Percentiles rank a stretch among this genome's conserved stretches.
Evolutionary conservation across 1,140 invertebrate species (phyloP).

Genomic region (Zaprionus camerounensis): DNA sequence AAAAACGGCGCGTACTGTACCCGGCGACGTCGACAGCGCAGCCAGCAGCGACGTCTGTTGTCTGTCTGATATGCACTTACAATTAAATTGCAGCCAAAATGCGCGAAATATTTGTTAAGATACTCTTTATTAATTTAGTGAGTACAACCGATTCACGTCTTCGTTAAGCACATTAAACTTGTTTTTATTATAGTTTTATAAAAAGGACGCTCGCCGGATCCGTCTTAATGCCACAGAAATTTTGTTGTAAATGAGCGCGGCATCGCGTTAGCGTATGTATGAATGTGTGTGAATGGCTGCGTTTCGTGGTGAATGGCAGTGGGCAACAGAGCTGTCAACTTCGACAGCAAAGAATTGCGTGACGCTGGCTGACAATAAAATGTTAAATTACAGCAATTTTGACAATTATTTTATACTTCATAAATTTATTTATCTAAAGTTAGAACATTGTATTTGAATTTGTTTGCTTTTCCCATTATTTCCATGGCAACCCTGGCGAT

Average conservation of each 20-base stretch:
- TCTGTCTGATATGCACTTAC: conserved; percentile 44
- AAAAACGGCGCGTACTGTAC: conserved; percentile 61
- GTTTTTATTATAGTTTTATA: neutral
- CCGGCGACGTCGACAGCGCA: conserved; percentile 51
- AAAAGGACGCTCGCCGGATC: conserved; percentile 39
- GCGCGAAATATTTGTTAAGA: neutral
- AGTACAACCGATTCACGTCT: neutral
- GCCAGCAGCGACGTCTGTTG: conserved; percentile 26
- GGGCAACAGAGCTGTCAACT: conserved; percentile 11
- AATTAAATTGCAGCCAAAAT: conserved; percentile 15
- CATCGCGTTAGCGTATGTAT: conserved; percentile 22
- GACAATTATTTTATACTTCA: neutral
- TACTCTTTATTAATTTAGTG: neutral
- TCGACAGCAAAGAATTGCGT: neutral
- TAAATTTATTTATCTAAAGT: neutral
- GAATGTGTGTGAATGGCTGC: conserved; percentile 15
- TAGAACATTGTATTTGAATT: neutral
- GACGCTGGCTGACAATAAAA: neutral
- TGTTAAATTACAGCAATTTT: neutral
- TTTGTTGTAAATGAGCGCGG: conserved; percentile 55
- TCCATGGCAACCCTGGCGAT: neutral
- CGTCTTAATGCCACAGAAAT: conserved; percentile 35
- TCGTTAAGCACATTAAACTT: conserved; percentile 31
- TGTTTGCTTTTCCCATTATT: neutral
- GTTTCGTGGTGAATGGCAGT: conserved; percentile 29